A percentile compares a stretch with the other conserved stretches of the same genome.
Evolutionary conservation across 2,797 vertebrate genomes (phyloP).

Genomic region (Champsocephalus gunnari): DNA sequence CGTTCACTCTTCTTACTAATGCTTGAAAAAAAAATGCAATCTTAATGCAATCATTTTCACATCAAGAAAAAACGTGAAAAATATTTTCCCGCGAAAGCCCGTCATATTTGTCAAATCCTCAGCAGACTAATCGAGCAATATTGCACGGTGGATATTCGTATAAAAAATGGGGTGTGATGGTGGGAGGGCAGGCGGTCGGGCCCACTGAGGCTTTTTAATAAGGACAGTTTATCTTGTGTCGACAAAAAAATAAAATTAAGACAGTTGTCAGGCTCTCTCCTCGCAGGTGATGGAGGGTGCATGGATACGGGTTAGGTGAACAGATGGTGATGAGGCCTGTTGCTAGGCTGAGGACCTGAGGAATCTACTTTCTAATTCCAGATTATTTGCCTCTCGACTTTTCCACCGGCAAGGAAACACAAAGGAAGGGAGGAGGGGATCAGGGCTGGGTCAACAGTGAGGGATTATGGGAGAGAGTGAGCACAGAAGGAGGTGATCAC

Average conservation of each 20-base stretch:
- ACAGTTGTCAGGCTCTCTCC: conserved; percentile 73
- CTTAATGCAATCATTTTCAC: conserved; percentile 84
- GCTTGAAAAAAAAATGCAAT: conserved; percentile 7
- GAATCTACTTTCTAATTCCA: conserved; percentile 92
- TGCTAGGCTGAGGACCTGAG: conserved; percentile 89
- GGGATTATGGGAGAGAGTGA: conserved; percentile 86
- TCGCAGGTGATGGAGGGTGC: conserved; percentile 80
- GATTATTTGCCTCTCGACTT: conserved; percentile 91
- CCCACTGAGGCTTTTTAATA: conserved; percentile 68
- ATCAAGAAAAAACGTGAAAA: conserved; percentile 76
- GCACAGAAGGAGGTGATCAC: conserved; percentile 90
- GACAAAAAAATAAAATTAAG: conserved; percentile 87
- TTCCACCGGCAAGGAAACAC: conserved; percentile 81
- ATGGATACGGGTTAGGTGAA: conserved; percentile 87
- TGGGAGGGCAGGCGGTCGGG: conserved; percentile 6
- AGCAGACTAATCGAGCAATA: conserved; percentile 78
- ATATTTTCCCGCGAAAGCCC: conserved; percentile 73
- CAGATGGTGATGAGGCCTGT: conserved; percentile 93
- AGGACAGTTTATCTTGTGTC: conserved; percentile 78
- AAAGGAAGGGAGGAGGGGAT: conserved; percentile 57
- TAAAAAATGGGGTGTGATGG: conserved; percentile 51
- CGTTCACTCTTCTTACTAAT: conserved; percentile 30
- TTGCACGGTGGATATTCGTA: conserved; percentile 79
- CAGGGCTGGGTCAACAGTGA: conserved; percentile 82
- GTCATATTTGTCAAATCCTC: conserved; percentile 79